Percentiles rank a stretch among this genome's conserved stretches.
phyloP scores from a whole-genome alignment of 2,797 vertebrate genomes.

The Cuniculus paca region DNA sequence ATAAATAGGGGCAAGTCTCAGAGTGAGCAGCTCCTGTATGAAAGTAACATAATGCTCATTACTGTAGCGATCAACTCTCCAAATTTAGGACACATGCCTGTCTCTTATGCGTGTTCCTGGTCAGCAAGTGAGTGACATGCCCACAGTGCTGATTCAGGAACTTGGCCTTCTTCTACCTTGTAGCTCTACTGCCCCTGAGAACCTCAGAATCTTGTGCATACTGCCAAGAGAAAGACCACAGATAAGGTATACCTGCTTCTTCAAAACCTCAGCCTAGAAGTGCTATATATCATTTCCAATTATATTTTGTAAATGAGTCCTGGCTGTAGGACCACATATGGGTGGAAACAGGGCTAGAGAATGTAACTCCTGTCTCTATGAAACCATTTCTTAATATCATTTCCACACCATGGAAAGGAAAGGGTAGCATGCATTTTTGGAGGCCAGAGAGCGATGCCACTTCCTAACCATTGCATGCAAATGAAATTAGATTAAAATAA shows the following conservation, averaged over 20 bases:
- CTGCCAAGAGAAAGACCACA: not conserved
- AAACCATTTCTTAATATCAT: not conserved
- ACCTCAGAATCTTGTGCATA: not conserved
- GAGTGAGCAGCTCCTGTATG: not conserved
- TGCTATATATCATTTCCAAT: not conserved
- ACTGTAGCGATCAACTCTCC: not conserved
- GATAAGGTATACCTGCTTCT: not conserved
- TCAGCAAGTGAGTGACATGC: not conserved
- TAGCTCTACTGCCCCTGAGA: not conserved
- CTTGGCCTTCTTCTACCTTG: not conserved
- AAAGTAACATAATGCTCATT: not conserved
- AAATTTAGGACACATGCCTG: not conserved
- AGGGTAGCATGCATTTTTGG: not conserved
- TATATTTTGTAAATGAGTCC: not conserved
- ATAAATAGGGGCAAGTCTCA: not conserved
- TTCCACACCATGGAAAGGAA: not conserved
- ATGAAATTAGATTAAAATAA: constrained; percentile 44
- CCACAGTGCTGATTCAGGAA: not conserved
- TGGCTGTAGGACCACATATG: not conserved
- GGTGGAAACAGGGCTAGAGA: constrained; percentile 2
- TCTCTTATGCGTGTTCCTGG: not conserved
- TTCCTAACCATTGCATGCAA: not conserved
- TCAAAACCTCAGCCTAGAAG: not conserved
- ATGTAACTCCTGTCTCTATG: not conserved
- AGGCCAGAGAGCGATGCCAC: constrained; percentile 5